Evolutionary conservation across 2,113 vertebrate species (phyloP).

Genomic region (Brachionichthys hirsutus): DNA sequence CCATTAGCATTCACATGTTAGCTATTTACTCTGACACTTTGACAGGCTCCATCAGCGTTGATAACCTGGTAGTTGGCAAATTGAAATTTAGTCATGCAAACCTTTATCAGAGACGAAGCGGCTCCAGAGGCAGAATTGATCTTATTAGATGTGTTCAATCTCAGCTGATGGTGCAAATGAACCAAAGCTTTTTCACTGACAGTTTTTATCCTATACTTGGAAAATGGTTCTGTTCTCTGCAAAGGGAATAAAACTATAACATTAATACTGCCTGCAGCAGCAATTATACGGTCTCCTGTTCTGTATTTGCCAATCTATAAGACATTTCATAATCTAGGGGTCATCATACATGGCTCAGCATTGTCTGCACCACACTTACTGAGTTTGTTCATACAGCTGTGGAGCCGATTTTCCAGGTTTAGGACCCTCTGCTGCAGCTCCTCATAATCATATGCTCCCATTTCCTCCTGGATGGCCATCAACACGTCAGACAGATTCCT

Average conservation of each 20-base stretch:
- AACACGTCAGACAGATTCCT: slow-evolving; percentile 90
- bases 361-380: slow-evolving; percentile 80
- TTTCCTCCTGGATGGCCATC: slow-evolving; percentile 94
- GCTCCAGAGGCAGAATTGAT: slow-evolving; percentile 36
- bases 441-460: slow-evolving; percentile 95
- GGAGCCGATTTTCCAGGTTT: slow-evolving; percentile 89
- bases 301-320: too few species aligned
- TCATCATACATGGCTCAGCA: background rate
- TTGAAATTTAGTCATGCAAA: slow-evolving; percentile 41
- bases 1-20: slow-evolving; percentile 43
- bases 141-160: slow-evolving; percentile 25
- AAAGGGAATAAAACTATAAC: background rate
- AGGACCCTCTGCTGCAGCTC: slow-evolving; percentile 93
- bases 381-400: slow-evolving; percentile 96
- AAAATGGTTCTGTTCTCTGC: background rate
- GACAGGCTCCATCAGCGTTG: slow-evolving; percentile 30
- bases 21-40: slow-evolving; percentile 44
- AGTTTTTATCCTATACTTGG: background rate
- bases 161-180: slow-evolving; percentile 3
- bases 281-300: too few species aligned
- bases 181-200: background rate
- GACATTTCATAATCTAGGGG: slow-evolving; percentile 11
- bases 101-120: slow-evolving; percentile 29
- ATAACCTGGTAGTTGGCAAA: slow-evolving; percentile 38
- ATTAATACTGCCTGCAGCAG: background rate